Evolutionary conservation across 2,113 vertebrate genomes (phyloP).

Genomic region (Oncorhynchus mykiss): DNA sequence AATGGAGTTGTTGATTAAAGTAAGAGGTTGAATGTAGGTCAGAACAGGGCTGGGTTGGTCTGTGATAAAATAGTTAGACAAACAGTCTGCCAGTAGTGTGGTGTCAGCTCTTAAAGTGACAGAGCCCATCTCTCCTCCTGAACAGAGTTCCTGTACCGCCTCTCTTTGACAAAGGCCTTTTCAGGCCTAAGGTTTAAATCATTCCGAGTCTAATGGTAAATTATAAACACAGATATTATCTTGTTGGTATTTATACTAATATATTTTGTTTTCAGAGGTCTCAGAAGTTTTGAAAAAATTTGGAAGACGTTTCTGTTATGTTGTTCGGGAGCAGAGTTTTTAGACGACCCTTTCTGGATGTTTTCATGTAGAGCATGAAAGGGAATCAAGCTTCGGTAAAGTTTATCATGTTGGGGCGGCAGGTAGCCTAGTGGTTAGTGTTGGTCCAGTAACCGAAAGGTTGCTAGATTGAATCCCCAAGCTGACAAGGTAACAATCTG

Average conservation of each 20-base stretch:
- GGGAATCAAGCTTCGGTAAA: neutral
- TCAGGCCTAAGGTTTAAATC: neutral
- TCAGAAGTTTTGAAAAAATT: neutral
- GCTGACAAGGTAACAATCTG: too few relatives aligned
- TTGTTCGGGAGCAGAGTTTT: neutral
- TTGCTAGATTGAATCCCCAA: too few relatives aligned
- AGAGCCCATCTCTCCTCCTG: neutral
- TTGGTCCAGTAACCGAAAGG: too few relatives aligned
- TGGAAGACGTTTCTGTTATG: neutral
- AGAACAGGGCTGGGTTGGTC: neutral
- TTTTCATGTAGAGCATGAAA: neutral
- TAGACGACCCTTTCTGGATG: neutral
- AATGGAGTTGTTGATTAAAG: conserved; percentile 1
- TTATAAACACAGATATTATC: neutral
- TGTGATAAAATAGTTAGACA: neutral
- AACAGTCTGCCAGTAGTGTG: too few relatives aligned
- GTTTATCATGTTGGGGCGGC: neutral
- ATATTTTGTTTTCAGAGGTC: neutral
- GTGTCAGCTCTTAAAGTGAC: neutral
- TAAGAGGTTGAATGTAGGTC: neutral
- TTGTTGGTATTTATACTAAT: conserved; percentile 4
- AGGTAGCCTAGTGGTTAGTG: too few relatives aligned
- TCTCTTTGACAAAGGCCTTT: neutral
- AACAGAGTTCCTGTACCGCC: neutral
- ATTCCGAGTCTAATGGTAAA: conserved; percentile 7